Evolutionary conservation across 2,888 invertebrate genomes (phyloP), one percentile per base, ranked within the genome.

Genomic region (Drosophila cracens): DNA sequence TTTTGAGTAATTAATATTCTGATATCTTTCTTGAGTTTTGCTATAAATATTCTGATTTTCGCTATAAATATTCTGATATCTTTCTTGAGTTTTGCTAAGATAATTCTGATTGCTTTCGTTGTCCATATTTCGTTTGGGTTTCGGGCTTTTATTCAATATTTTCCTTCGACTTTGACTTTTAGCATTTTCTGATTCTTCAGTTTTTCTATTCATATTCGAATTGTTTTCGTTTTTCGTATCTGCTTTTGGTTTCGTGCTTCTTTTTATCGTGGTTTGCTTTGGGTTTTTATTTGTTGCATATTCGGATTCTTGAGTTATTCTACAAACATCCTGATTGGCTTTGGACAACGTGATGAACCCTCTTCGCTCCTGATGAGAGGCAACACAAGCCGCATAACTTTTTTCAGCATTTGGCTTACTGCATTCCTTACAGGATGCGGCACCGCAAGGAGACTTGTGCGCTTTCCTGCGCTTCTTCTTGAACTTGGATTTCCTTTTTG

Each of bases 401-500:
- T 36, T 40, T 10, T 2, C n/a, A 11, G 40, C 40, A 40, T 0
- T 25, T 25, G 21, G 16, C 16, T 29, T 31, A 21, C 21, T 46
- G 21, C 21, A 13, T 46, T 4, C 21, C 7, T 13, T 7, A 7
- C 0, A 7, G 46, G 21, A 43, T 21, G 43, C 13, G 43, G 21
- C 16, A 21, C 13, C 0, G 21, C 13, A 7, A 7, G 46, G 8
- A 46, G 46, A 46, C 46, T 46, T 51, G 51, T 51, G 36, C 4
- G 0, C 2, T 4, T 13, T 21, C 13, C 18, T 33, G 0, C n/a
- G 43, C 33, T 54, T 69, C 29, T 73, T 65, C 29, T 56, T 69
- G 0, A 4, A 11, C 16, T 59, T 56, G 6, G 56, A 33, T 16
- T 52, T 70, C 1, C 27, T 40, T 8, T 25, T 36, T 1, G 1